Conservation (phyloP, 2,888 invertebrate species). For the Stictocephala bisonia region DNA sequence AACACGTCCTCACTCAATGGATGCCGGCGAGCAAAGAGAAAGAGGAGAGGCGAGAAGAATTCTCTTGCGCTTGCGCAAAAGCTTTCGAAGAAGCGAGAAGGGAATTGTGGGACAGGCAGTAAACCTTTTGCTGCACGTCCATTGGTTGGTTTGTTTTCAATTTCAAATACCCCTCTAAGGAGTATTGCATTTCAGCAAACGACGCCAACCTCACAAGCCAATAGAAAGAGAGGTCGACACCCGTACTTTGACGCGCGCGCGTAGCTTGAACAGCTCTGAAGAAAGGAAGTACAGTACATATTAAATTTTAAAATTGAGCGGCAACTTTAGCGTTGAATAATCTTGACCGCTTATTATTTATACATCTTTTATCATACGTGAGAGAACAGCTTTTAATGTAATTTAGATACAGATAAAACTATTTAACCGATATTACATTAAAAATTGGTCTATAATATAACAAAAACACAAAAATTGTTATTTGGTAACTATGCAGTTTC, state of each 20-base stretch:
- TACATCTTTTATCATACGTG: too few relatives aligned
- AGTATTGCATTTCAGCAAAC: neutral
- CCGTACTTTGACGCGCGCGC: slow-evolving; percentile 9
- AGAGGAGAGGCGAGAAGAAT: neutral
- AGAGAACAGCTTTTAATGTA: too few relatives aligned
- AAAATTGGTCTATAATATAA: too few relatives aligned
- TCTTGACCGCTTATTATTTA: too few relatives aligned
- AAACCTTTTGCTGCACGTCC: neutral
- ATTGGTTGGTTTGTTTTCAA: slow-evolving; percentile 1
- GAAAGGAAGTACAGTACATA: too few relatives aligned
- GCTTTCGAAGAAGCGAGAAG: neutral
- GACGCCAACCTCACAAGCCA: slow-evolving; percentile 10
- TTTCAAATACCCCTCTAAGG: slow-evolving; percentile 23
- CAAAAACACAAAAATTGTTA: too few relatives aligned
- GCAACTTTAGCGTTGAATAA: too few relatives aligned
- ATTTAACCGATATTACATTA: too few relatives aligned
- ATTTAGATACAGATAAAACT: too few relatives aligned
- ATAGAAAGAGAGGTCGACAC: slow-evolving; percentile 29
- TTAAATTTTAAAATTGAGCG: too few relatives aligned
- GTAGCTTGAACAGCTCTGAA: neutral
- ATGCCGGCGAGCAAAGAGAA: slow-evolving; percentile 48
- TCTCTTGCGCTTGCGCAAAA: neutral
- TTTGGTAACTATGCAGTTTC: too few relatives aligned
- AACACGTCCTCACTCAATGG: slow-evolving; percentile 39
- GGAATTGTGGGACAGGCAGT: slow-evolving; percentile 25